A percentile compares a stretch with the other conserved stretches of the same genome.
Conservation (phyloP, 2,888 invertebrate species). For the Drosophila lutescens region DNA sequence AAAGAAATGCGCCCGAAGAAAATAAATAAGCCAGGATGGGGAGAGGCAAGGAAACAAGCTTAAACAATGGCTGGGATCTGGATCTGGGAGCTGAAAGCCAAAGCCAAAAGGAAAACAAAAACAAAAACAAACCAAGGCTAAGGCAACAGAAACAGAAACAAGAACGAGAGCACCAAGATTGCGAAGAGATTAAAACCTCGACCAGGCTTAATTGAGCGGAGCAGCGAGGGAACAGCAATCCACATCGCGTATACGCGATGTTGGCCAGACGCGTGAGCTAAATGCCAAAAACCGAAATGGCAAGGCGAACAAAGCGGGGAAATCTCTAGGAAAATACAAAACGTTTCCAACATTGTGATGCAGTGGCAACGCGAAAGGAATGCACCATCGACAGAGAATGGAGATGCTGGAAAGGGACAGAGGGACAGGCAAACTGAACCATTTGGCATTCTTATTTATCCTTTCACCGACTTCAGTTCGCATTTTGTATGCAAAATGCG, state of each 20-base stretch:
- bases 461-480: constrained; percentile 37
- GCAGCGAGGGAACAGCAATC: constrained; percentile 16
- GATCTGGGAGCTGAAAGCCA: constrained; percentile 13
- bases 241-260: constrained; percentile 52
- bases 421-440: background rate
- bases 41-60: constrained; percentile 23
- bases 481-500: constrained; percentile 74
- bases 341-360: constrained; percentile 34
- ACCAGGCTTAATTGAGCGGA: constrained; percentile 66
- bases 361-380: constrained; percentile 12
- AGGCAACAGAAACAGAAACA: constrained; percentile 2
- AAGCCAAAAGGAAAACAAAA: constrained; percentile 25
- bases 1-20: constrained; percentile 17
- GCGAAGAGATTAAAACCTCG: constrained; percentile 62
- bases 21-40: constrained; percentile 24
- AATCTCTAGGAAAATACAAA: constrained; percentile 34
- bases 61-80: constrained; percentile 41
- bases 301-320: constrained; percentile 31
- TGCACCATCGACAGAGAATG: constrained; percentile 16
- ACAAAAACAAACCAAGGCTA: constrained; percentile 33
- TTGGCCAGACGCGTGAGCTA: constrained; percentile 55
- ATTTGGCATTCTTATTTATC: constrained; percentile 45
- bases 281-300: constrained; percentile 50
- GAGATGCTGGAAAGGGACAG: background rate
- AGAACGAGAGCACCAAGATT: constrained; percentile 32